Base-by-base conservation (phyloP, 2,797 vertebrate species). In the Urosaurus nigricauda region DNA sequence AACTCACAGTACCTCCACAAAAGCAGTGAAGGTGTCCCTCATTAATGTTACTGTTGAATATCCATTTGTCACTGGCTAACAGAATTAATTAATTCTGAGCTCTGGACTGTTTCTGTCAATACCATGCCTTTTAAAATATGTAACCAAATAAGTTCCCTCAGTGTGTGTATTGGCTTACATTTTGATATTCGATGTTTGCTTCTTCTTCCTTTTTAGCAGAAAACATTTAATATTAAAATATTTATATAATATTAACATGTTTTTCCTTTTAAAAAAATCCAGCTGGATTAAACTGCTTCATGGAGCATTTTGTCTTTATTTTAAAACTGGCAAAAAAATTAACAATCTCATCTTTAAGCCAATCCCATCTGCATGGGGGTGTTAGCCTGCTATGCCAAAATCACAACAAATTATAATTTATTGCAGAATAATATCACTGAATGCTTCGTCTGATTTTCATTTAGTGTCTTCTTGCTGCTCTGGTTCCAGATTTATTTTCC, bases 361-460 rank as follows among this genome's bases (percentile, higher is more conserved):
- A 60, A 47, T 74, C 60, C 53, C 37, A 35, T 87, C 51, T 87
- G 70, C 79, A 81, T 82, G n/a, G 60, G 79, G 53, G 68, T 26
- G 11, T 82, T 24, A 43, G 14, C 14, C 29, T 63, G 29, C 37
- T 35, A 74, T 26, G 37, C 19, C 60, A 74, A 24, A 74, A n/a
- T 70, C 40, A 79, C 63, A 86, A 70, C 19, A 74, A 75, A 82
- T 82, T 35, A 35, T 51, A 75, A 74, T 63, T 82, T 60, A 87
- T 87, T 47, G 12, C 56, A 40, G 35, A 63, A 87, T 53, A 37
- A 37, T 26, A 43, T 43, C 5, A 63, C 21, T 51, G 51, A 71
- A 58, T 26, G 58, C 51, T 60, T 71, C 19, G 6, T 56, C 79
- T 60, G 24, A 47, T 82, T 74, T 60, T 47, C 24, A 26, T 53